Evolutionary conservation across 53 echinoderm and acorn worm genomes (phyloP).

Genomic region (Holothuria leucospilota): DNA sequence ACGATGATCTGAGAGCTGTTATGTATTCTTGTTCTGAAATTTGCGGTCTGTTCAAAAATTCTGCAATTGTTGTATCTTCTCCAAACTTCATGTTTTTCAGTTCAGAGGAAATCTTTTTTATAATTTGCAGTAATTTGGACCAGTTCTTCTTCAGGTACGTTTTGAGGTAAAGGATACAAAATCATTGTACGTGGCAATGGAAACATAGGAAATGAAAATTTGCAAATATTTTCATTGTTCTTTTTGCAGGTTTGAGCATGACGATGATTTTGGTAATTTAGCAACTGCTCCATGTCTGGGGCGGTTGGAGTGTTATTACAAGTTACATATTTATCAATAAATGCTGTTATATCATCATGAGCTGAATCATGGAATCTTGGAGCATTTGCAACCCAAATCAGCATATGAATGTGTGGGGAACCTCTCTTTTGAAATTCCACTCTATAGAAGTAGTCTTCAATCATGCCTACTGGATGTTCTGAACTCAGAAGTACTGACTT

Average conservation of each 20-base stretch:
- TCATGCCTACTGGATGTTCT: slow-evolving; percentile 39
- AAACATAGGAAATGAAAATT: slow-evolving; percentile 27
- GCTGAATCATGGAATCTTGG: slow-evolving; percentile 25
- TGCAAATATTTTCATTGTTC: slow-evolving; percentile 16
- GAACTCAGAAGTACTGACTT: slow-evolving; percentile 20
- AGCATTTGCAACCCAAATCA: slow-evolving; percentile 54
- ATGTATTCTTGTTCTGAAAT: not conserved
- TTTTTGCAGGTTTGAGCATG: slow-evolving; percentile 55
- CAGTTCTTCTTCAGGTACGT: not conserved
- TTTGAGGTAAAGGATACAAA: no score
- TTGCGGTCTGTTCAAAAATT: not conserved
- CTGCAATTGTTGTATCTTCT: slow-evolving; percentile 22
- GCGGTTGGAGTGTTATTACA: not conserved
- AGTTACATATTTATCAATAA: slow-evolving; percentile 48
- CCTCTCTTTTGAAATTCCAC: slow-evolving; percentile 72
- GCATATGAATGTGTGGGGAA: slow-evolving; percentile 50
- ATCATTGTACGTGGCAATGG: no score
- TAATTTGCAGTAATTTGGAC: slow-evolving; percentile 4
- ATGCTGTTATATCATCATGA: slow-evolving; percentile 2
- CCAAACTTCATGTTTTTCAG: slow-evolving; percentile 21
- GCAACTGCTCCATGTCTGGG: not conserved
- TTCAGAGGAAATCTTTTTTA: not conserved
- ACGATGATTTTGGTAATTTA: slow-evolving; percentile 51
- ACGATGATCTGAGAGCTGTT: not conserved
- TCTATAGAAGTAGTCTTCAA: slow-evolving; percentile 37